Evolutionary conservation across 2,113 vertebrate genomes (phyloP).

Genomic region (Eonycteris spelaea): DNA sequence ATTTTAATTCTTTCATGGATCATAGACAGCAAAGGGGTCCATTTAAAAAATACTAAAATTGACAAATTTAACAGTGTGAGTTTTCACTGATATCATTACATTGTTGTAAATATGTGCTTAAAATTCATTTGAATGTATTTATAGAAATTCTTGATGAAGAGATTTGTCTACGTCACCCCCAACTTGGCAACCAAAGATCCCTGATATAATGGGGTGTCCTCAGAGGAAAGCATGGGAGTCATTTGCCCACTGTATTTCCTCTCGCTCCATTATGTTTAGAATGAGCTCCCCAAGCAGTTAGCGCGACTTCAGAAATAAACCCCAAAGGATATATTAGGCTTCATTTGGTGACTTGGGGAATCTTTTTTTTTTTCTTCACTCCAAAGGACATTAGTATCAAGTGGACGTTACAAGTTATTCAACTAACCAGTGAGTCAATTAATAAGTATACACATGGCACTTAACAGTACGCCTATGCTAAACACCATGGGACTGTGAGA

Average conservation of each 20-base stretch:
- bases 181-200: not conserved
- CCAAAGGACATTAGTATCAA: not conserved
- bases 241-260: not conserved
- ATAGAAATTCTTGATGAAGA: conserved; percentile 25
- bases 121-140: not conserved
- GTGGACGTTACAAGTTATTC: not conserved
- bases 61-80: not conserved
- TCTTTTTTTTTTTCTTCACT: not conserved
- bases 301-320: conserved; percentile 10
- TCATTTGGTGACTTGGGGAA: not conserved
- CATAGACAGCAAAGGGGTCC: not conserved
- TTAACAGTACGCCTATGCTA: not conserved
- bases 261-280: not conserved
- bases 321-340: not conserved
- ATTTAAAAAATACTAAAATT: not conserved
- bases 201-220: not conserved
- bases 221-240: not conserved
- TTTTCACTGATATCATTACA: not conserved
- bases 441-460: not conserved
- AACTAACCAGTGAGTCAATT: not conserved
- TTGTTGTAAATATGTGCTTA: not conserved
- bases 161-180: not conserved
- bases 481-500: not conserved
- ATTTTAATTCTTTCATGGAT: conserved; percentile 2
- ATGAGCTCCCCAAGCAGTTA: not conserved